Percentiles rank a stretch among this genome's conserved stretches.
These are phyloP conservation scores for Hipposideros armiger DNA, from an alignment of 2,113 vertebrate species.

Conservation along the genomic window DNA sequence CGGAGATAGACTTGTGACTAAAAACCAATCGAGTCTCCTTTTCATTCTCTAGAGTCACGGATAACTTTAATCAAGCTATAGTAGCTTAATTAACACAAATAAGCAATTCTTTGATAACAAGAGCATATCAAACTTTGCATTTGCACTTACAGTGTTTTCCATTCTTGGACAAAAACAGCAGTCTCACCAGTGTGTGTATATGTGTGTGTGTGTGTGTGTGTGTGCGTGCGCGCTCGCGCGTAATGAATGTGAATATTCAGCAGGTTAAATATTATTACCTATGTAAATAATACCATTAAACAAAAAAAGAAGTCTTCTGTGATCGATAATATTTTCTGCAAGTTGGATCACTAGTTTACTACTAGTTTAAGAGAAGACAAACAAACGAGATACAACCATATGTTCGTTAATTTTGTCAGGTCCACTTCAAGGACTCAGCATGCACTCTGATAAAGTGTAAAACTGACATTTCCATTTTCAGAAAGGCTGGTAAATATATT, in stretches of 20 bases:
- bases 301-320: neutral
- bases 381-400: neutral
- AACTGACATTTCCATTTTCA: slow-evolving; percentile 70
- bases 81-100: slow-evolving; percentile 1
- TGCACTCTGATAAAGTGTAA: slow-evolving; percentile 62
- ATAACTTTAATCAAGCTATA: slow-evolving; percentile 31
- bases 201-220: neutral
- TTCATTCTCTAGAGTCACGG: neutral
- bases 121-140: neutral
- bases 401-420: slow-evolving; percentile 60
- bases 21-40: neutral
- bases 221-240: neutral
- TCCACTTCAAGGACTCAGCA: slow-evolving; percentile 48
- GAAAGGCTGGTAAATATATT: slow-evolving; percentile 68
- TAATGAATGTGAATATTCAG: neutral
- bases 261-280: neutral
- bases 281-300: neutral
- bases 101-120: neutral
- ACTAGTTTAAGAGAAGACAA: neutral
- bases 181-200: neutral
- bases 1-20: neutral
- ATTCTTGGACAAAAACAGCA: neutral
- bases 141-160: neutral
- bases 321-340: slow-evolving; percentile 17
- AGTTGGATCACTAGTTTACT: neutral